Evolutionary conservation across 2,797 vertebrate genomes (phyloP).

Genomic region (Arctocebus calabarensis): DNA sequence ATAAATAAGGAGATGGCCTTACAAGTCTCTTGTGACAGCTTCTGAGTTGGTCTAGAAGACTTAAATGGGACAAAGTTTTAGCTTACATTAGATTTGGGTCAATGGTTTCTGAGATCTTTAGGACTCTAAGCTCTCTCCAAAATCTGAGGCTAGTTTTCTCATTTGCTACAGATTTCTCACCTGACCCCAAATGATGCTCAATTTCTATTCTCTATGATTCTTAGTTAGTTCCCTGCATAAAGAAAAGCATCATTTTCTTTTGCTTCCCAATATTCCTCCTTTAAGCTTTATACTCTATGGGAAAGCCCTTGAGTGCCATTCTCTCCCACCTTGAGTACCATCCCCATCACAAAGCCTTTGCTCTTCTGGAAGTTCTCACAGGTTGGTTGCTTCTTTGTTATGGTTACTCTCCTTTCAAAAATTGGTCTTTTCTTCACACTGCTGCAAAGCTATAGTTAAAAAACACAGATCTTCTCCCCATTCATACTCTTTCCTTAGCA

Average conservation of each 20-base stretch:
- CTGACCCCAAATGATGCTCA: background rate
- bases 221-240: background rate
- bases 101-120: background rate
- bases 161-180: background rate
- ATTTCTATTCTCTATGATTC: background rate
- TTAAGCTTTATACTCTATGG: background rate
- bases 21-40: background rate
- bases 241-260: background rate
- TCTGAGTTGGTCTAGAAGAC: slow-evolving; percentile 25
- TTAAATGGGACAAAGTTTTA: background rate
- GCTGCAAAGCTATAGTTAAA: background rate
- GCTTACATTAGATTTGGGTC: background rate
- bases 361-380: background rate
- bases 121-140: background rate
- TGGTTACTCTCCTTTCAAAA: background rate
- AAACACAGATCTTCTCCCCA: background rate
- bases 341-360: background rate
- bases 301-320: background rate
- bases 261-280: background rate
- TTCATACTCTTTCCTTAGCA: background rate
- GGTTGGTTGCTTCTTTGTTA: background rate
- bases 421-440: slow-evolving; percentile 23
- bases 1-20: background rate
- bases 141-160: background rate
- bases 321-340: background rate